Base-by-base conservation (phyloP, 2,113 vertebrate genomes). In the Urocolius indicus region DNA sequence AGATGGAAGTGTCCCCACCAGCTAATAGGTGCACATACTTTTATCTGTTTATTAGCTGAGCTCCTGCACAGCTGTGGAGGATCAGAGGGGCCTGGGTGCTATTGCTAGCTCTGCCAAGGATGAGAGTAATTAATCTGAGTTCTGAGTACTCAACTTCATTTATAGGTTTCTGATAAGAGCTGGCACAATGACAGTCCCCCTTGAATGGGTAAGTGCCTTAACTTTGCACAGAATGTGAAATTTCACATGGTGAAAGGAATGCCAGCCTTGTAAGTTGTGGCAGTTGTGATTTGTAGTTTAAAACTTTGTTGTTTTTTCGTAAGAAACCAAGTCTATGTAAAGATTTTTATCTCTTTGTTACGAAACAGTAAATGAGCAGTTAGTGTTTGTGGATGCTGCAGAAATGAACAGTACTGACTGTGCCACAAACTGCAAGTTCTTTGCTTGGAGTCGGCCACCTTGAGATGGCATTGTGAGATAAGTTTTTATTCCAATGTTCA, bases 161-260 rank as follows among this genome's bases (percentile, higher is more conserved):
- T 41, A 41, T 41, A 41, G 38, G 38, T 41, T 41, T 41, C 38
- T 41, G 38, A 45, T 51, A 29, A 30, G 32, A 32, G 8, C 32
- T 86, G 38, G 14, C 52, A 27, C 14, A 10, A 21, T 5, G 15
- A 32, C 20, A 43, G 26, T 45, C 16, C 8, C 6, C 16, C 6
- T 23, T 72, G 46, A 46, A 52, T 10, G 5, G 38, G 23, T 23
- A 36, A 24, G 15, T 59, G 36, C 27, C 10, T 51, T 58, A 51
- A 45, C 19, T 51, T 52, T 59, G n/a, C 14, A 10, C 6, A 30
- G 21, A 14, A 52, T 45, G 7, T 48, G 17, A 23, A 49, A 48
- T 26, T 14, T 77, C 36, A 30, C 6, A 6, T 17, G 29, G 29
- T 1, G 1, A 11, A 38, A 38, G 14, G 17, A 34, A 43, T 0